phyloP scores from a whole-genome alignment of 2,113 vertebrate species.

The Bufo gargarizans region DNA sequence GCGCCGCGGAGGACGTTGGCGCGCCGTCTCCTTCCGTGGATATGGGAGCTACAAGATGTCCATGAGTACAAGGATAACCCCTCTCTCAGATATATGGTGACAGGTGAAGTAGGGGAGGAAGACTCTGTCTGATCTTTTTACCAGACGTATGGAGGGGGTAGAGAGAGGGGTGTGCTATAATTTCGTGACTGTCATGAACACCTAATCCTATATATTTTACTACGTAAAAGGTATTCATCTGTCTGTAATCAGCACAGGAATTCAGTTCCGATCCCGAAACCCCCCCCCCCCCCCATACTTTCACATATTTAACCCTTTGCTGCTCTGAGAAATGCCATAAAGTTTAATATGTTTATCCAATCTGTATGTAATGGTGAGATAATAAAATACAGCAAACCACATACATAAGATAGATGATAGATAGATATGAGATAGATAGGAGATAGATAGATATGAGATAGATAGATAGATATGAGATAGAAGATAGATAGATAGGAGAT shows the following conservation, averaged over 20 bases:
- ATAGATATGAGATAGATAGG: too few species aligned
- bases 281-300: not conserved
- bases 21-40: not conserved
- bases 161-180: not conserved
- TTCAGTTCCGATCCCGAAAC: constrained; percentile 54
- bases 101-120: constrained; percentile 26
- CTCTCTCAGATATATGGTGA: constrained; percentile 31
- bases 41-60: not conserved
- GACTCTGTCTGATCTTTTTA: constrained; percentile 32
- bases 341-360: not conserved
- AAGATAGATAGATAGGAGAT: not conserved
- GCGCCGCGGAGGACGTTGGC: too few species aligned
- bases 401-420: not conserved
- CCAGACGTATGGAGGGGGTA: constrained; percentile 23
- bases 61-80: not conserved
- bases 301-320: constrained; percentile 56
- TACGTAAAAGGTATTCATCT: constrained; percentile 57
- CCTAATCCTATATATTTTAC: constrained; percentile 45
- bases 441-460: too few species aligned
- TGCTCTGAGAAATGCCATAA: not conserved
- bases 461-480: too few species aligned
- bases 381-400: not conserved
- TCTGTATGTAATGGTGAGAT: not conserved
- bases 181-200: constrained; percentile 46
- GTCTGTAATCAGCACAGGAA: constrained; percentile 59